Conservation (phyloP, 2,797 vertebrate species). For the Tolypeutes matacus region DNA sequence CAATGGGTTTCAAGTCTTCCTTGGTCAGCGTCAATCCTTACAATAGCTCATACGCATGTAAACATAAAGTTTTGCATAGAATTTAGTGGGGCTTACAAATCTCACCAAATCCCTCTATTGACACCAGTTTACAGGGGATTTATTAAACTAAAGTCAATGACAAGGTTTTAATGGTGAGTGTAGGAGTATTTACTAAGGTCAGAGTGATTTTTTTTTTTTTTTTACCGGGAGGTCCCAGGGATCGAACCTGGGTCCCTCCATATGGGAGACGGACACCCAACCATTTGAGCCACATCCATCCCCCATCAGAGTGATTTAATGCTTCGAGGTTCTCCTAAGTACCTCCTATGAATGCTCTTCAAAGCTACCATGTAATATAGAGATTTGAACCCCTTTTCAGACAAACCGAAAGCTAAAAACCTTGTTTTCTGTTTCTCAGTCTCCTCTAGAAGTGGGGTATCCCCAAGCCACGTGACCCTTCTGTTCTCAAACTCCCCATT, state of each 20-base stretch:
- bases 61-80: not conserved
- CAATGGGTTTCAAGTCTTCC: not conserved
- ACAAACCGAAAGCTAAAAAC: not conserved
- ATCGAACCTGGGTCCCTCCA: too few species aligned
- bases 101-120: not conserved
- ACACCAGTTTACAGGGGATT: not conserved
- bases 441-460: not conserved
- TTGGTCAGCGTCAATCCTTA: not conserved
- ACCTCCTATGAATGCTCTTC: not conserved
- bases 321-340: not conserved
- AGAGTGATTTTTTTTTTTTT: not conserved
- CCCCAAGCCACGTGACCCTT: not conserved
- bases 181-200: not conserved
- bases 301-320: not conserved
- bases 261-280: too few species aligned
- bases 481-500: not conserved
- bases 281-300: too few species aligned
- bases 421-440: not conserved
- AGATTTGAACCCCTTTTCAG: not conserved
- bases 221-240: too few species aligned
- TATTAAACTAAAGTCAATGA: not conserved
- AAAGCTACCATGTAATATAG: not conserved
- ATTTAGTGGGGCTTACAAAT: not conserved
- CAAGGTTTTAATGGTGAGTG: not conserved
- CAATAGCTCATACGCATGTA: not conserved